Conservation (phyloP, 92 coral and sea anemone genomes). For the Umimayanthus chanpuru region DNA sequence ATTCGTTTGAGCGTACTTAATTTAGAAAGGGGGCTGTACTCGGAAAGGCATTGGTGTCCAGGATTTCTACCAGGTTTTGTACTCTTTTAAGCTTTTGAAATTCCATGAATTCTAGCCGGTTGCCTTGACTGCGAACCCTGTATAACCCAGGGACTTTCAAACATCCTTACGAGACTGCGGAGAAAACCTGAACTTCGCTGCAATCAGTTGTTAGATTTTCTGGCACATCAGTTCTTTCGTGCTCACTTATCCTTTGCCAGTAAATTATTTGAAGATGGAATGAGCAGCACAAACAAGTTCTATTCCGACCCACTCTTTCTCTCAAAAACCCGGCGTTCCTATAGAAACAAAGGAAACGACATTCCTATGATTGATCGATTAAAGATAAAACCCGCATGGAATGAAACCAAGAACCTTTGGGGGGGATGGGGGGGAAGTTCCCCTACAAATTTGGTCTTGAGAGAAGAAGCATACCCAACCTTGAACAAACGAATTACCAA, state of each 20-base stretch:
- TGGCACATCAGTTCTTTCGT: not conserved
- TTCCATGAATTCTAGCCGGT: too few species aligned
- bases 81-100: too few species aligned
- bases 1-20: not conserved
- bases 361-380: too few species aligned
- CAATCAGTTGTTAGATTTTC: not conserved
- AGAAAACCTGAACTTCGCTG: not conserved
- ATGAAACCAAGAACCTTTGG: not conserved
- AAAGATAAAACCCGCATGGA: too few species aligned
- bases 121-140: too few species aligned
- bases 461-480: constrained; percentile 42
- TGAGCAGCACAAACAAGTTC: not conserved
- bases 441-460: not conserved
- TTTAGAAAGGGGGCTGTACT: not conserved
- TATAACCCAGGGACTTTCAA: not conserved
- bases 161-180: not conserved
- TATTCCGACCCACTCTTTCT: not conserved
- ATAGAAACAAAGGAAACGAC: too few species aligned
- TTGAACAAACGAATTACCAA: constrained; percentile 14
- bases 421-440: not conserved
- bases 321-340: too few species aligned
- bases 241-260: not conserved
- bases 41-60: not conserved
- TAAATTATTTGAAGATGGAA: not conserved
- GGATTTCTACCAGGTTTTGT: not conserved